Evolutionary conservation across 2,113 vertebrate species (phyloP).

Genomic region (Gila orcuttii): DNA sequence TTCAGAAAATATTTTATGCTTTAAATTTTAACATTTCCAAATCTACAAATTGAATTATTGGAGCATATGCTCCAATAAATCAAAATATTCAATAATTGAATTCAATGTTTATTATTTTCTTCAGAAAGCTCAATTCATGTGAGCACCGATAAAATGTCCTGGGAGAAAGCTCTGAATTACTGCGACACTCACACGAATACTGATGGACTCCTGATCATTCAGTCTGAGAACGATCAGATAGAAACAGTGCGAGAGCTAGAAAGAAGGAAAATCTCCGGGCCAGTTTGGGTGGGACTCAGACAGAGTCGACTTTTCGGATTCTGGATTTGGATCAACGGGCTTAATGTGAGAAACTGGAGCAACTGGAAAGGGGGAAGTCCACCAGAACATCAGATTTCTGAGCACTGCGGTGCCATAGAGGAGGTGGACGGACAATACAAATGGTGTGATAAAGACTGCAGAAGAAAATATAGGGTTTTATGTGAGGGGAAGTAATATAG

Average conservation of each 20-base stretch:
- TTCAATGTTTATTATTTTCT: too few species aligned
- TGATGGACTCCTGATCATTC: slow-evolving; percentile 50
- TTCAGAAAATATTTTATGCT: background rate
- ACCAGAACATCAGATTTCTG: slow-evolving; percentile 46
- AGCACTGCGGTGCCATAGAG: slow-evolving; percentile 60
- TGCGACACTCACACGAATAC: slow-evolving; percentile 25
- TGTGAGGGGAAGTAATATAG: slow-evolving; percentile 1
- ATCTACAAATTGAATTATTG: background rate
- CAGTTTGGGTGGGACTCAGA: slow-evolving; percentile 67
- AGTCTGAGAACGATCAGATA: background rate
- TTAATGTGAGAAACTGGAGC: background rate
- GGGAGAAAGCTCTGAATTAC: slow-evolving; percentile 58
- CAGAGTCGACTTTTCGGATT: slow-evolving; percentile 68
- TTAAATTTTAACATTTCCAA: background rate
- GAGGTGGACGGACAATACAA: accelerated
- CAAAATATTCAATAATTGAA: too few species aligned
- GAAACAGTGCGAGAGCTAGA: slow-evolving; percentile 41
- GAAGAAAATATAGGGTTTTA: background rate
- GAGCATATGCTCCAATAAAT: too few species aligned
- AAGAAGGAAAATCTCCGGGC: accelerated
- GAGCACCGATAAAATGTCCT: background rate
- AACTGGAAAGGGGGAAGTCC: slow-evolving; percentile 48
- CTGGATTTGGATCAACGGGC: slow-evolving; percentile 68
- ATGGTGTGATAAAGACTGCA: slow-evolving; percentile 62
- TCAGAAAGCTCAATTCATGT: slow-evolving; percentile 46